phyloP scores from a whole-genome alignment of 2,888 invertebrate species.

The Ganaspis brasiliensis region DNA sequence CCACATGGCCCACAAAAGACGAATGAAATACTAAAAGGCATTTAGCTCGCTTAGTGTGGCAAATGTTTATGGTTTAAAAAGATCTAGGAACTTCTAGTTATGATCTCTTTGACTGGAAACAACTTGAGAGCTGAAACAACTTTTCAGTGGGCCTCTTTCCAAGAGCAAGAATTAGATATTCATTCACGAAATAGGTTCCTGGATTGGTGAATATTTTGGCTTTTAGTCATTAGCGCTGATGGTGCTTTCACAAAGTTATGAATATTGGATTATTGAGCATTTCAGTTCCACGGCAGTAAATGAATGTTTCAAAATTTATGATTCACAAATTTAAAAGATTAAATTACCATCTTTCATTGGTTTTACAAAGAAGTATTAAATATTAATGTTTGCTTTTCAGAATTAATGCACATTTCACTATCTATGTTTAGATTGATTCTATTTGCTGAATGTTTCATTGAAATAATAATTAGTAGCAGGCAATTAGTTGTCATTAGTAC shows the following conservation, averaged over 20 bases:
- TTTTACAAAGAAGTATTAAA: neutral
- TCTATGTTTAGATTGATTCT: too few species aligned
- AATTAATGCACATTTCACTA: too few species aligned
- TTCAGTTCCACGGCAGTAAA: neutral
- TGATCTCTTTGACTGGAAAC: constrained; percentile 32
- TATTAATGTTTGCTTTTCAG: neutral
- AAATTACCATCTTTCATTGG: neutral
- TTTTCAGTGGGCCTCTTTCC: neutral
- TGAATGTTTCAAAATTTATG: constrained; percentile 2
- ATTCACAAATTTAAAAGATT: constrained; percentile 1
- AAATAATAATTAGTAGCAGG: too few species aligned
- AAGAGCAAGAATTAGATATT: constrained; percentile 36
- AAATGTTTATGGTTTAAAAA: constrained; percentile 37
- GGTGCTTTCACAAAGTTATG: constrained; percentile 14
- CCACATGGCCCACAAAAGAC: constrained; percentile 39
- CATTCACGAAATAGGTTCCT: constrained; percentile 28
- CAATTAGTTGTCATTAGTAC: too few species aligned
- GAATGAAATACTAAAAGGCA: constrained; percentile 39
- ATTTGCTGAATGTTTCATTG: too few species aligned
- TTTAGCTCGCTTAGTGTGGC: constrained; percentile 28
- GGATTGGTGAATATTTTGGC: constrained; percentile 24
- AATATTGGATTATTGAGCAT: constrained; percentile 33
- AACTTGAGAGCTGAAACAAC: constrained; percentile 5
- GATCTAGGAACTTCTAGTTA: constrained; percentile 34
- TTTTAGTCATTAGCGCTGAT: constrained; percentile 11